Base-by-base conservation (phyloP, 1,140 invertebrate species). In the Drosophila melanica region DNA sequence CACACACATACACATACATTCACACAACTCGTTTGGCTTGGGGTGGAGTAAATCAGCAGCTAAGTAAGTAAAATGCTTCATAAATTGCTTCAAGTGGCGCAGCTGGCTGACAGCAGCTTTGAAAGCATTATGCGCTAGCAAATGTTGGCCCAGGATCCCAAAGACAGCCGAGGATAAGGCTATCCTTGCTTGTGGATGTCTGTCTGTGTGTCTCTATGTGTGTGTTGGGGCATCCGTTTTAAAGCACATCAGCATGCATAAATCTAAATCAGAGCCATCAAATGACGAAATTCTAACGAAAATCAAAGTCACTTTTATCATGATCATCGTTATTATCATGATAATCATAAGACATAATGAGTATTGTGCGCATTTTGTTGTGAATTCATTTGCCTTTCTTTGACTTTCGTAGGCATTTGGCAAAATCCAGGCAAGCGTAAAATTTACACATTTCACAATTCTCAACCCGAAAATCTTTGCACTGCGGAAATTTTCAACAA, bases 1-100 rank as follows among this genome's bases (percentile, higher is more conserved):
- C 39, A 33, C 20, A 44, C n/a, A 30, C 3, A 42, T 9, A 1
- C 18, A 41, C 16, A 41, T 1, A 35, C 2, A 57, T 1, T 41
- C 11, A 47, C 41, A 60, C 35, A 37, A 23, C 69, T 72, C 45
- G 54, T 33, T 73, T 60, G 57, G 42, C 14, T 27, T 45, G 58
- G 66, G 65, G 27, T 70, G 67, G 59, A 86, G 75, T 86, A 86
- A 86, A 86, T 86, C 81, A 86, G 84, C 78, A 87, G 81, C 81
- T 86, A 87, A 86, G 81, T 86, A 87, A 86, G 81, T 85, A 85
- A 85, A 86, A 86, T 87, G 82, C 82, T 86, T 87, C 82, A 87
- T 87, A 87, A 89, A 87, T 89, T 87, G 82, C 75, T 77, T 89
- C 79, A 86, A 86, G 84, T 86, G 84, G 71, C 69, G 59, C 84